Evolutionary conservation across 2,797 vertebrate genomes (phyloP).

Genomic region (Cyprinella venusta): DNA sequence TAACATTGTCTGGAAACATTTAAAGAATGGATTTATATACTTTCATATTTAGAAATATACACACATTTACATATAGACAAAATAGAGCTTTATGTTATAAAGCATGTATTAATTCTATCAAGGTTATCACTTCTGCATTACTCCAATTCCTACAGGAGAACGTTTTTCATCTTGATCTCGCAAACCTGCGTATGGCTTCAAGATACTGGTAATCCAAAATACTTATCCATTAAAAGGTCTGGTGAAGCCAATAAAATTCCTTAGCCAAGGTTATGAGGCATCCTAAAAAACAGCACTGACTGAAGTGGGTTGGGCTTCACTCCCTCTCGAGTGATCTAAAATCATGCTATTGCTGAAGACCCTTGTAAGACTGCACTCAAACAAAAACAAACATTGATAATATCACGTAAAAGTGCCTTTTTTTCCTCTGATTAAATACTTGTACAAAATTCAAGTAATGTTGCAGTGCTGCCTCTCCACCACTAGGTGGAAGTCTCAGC

Average conservation of each 20-base stretch:
- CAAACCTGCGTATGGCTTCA: slow-evolving; percentile 74
- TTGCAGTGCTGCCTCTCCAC: slow-evolving; percentile 67
- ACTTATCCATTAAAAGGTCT: slow-evolving; percentile 62
- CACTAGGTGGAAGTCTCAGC: slow-evolving; percentile 73
- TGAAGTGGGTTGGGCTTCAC: not conserved
- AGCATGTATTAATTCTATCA: slow-evolving; percentile 65
- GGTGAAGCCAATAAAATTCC: slow-evolving; percentile 44
- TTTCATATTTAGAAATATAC: slow-evolving; percentile 85
- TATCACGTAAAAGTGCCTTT: slow-evolving; percentile 70
- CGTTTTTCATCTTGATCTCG: slow-evolving; percentile 49
- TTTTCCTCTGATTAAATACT: slow-evolving; percentile 69
- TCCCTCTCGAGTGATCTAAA: slow-evolving; percentile 30
- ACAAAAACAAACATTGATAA: slow-evolving; percentile 58
- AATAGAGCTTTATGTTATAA: slow-evolving; percentile 82
- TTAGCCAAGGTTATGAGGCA: slow-evolving; percentile 8
- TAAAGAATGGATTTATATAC: slow-evolving; percentile 76
- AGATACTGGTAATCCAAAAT: slow-evolving; percentile 64
- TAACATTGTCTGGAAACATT: slow-evolving; percentile 69
- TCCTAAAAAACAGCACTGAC: not conserved
- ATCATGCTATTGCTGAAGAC: slow-evolving; percentile 69
- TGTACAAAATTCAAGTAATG: slow-evolving; percentile 75
- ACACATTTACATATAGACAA: slow-evolving; percentile 88
- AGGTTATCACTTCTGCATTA: slow-evolving; percentile 59
- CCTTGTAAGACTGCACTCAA: slow-evolving; percentile 57
- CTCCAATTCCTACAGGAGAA: slow-evolving; percentile 65